Conservation (phyloP, 2,888 invertebrate genomes). For the Epsilonema sp. region DNA sequence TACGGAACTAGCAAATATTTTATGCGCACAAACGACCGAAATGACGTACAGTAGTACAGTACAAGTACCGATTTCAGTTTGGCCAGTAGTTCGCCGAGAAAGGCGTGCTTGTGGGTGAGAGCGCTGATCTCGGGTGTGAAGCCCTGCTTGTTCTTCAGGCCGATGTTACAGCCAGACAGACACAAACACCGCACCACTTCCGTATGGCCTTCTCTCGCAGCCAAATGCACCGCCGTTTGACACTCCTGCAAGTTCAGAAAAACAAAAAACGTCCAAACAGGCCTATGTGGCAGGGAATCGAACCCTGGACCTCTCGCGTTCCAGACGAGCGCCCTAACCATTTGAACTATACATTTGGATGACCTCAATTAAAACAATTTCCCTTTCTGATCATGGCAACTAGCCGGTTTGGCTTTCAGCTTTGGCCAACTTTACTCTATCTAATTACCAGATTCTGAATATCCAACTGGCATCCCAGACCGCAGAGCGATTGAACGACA, state of each 20-base stretch:
- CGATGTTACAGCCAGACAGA: slow-evolving; percentile 44
- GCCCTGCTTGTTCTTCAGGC: slow-evolving; percentile 36
- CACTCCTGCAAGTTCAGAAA: too few species aligned
- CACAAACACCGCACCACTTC: slow-evolving; percentile 49
- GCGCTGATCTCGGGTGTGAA: slow-evolving; percentile 54
- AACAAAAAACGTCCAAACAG: too few species aligned
- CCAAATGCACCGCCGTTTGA: slow-evolving; percentile 51
- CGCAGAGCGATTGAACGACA: slow-evolving; percentile 42
- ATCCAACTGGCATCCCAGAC: slow-evolving; percentile 43
- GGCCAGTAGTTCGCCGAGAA: slow-evolving; percentile 47
- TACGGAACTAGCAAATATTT: too few species aligned
- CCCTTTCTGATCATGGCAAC: too few species aligned
- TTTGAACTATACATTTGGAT: too few species aligned
- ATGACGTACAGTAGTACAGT: not conserved
- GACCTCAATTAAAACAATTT: too few species aligned
- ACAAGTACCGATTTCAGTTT: slow-evolving; percentile 40
- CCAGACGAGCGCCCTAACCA: too few species aligned
- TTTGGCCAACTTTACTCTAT: too few species aligned
- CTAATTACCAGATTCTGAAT: slow-evolving; percentile 39
- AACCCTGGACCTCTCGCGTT: too few species aligned
- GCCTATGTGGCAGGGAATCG: too few species aligned
- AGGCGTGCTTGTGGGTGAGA: slow-evolving; percentile 49
- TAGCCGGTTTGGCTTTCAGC: too few species aligned
- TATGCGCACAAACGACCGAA: slow-evolving; percentile 1
- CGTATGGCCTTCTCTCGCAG: slow-evolving; percentile 48